Conservation (phyloP, 2,888 invertebrate species). For the Lithosia quadra region DNA sequence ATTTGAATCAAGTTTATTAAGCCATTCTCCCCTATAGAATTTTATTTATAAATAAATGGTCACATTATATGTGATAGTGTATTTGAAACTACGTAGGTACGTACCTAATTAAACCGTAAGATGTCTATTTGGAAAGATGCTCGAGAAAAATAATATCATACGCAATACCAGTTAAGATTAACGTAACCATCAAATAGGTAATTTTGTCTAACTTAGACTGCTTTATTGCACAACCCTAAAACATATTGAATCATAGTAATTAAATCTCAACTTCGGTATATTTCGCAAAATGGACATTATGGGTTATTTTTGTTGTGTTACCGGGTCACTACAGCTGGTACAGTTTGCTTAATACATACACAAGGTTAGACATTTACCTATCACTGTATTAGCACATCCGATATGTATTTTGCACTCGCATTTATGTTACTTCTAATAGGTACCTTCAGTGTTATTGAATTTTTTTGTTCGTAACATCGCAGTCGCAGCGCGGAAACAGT, state of each 20-base stretch:
- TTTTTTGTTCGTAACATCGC: background rate
- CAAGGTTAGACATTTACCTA: conserved; percentile 8
- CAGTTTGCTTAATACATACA: conserved; percentile 6
- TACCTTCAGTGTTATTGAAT: background rate
- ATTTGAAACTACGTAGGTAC: conserved; percentile 23
- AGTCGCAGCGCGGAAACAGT: background rate
- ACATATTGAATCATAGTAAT: conserved; percentile 45
- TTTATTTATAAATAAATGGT: background rate
- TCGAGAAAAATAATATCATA: conserved; percentile 21
- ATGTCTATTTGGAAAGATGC: conserved; percentile 18
- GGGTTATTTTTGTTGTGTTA: conserved; percentile 18
- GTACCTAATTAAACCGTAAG: conserved; percentile 33
- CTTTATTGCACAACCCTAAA: conserved; percentile 34
- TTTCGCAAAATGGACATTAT: conserved; percentile 38
- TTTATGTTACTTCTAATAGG: conserved; percentile 1
- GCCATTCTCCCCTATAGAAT: background rate
- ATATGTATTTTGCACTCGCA: background rate
- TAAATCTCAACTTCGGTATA: conserved; percentile 28
- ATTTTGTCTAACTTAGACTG: conserved; percentile 31
- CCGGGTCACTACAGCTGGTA: conserved; percentile 10
- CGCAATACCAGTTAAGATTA: conserved; percentile 31
- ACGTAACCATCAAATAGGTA: conserved; percentile 36
- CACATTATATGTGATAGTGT: background rate
- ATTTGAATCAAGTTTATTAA: background rate
- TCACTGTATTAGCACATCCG: conserved; percentile 12